These are phyloP conservation scores for Crioceris asparagi DNA, from an alignment of 2,888 invertebrate genomes.

Conservation along the genomic window DNA sequence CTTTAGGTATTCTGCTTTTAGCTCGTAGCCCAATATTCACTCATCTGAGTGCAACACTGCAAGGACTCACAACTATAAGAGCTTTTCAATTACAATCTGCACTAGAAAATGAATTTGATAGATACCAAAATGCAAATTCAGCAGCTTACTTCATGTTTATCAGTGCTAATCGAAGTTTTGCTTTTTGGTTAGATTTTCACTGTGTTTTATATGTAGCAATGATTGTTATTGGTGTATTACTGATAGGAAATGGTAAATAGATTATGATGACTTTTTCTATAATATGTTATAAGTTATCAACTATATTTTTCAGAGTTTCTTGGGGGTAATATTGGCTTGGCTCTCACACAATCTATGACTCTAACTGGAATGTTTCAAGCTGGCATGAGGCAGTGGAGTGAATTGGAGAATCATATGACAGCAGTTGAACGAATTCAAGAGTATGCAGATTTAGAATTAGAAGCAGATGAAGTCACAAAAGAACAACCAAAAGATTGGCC, in stretches of 20 bases:
- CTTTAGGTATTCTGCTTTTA: conserved; percentile 28
- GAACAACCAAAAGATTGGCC: conserved; percentile 53
- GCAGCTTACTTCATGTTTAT: conserved; percentile 66
- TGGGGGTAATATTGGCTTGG: conserved; percentile 43
- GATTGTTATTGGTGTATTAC: conserved; percentile 53
- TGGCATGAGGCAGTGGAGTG: conserved; percentile 60
- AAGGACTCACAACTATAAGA: conserved; percentile 63
- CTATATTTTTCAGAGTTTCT: conserved; percentile 36
- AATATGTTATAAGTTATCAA: conserved; percentile 15
- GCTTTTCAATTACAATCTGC: conserved; percentile 51
- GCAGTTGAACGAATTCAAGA: conserved; percentile 58
- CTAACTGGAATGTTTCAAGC: conserved; percentile 46
- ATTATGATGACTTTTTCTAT: background rate
- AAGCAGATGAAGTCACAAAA: conserved; percentile 35
- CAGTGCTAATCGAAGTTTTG: conserved; percentile 55
- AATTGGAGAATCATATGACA: conserved; percentile 51
- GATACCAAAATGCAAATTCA: conserved; percentile 51
- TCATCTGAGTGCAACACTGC: conserved; percentile 59
- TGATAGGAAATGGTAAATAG: conserved; percentile 44
- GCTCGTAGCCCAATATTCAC: conserved; percentile 67
- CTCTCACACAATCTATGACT: conserved; percentile 43
- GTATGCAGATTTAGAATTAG: conserved; percentile 45
- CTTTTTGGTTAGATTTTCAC: conserved; percentile 56
- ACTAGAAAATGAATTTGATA: conserved; percentile 48
- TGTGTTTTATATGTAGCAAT: conserved; percentile 52